phyloP scores from a whole-genome alignment of 1,140 invertebrate species.

The Galendromus occidentalis region DNA sequence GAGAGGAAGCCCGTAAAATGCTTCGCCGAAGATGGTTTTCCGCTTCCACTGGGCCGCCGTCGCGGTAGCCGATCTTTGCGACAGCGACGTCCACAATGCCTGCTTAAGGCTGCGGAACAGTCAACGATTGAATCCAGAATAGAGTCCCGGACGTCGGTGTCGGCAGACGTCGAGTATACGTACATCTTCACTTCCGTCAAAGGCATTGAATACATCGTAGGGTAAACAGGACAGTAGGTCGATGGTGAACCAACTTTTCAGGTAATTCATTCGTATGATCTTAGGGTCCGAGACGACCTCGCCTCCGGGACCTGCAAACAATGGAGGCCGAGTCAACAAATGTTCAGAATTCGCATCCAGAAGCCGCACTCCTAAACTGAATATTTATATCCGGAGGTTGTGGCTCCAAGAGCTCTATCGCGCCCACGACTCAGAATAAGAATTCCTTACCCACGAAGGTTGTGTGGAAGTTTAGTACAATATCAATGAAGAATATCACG shows the following conservation, averaged over 20 bases:
- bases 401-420: too few relatives aligned
- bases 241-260: slow-evolving; percentile 99
- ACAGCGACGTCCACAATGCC: too few relatives aligned
- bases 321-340: not conserved
- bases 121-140: not conserved
- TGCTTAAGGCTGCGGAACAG: not conserved
- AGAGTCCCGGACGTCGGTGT: too few relatives aligned
- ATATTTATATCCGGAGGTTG: too few relatives aligned
- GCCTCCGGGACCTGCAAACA: slow-evolving; percentile 55
- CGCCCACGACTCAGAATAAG: too few relatives aligned
- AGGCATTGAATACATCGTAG: slow-evolving; percentile 99
- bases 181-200: slow-evolving; percentile 95
- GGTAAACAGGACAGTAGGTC: slow-evolving; percentile 96
- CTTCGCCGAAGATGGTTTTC: too few relatives aligned
- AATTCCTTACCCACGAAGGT: slow-evolving; percentile 55
- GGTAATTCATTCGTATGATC: slow-evolving; percentile 92
- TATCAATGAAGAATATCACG: slow-evolving; percentile 99
- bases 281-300: slow-evolving; percentile 96
- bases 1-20: not conserved
- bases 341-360: too few relatives aligned
- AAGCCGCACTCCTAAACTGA: too few relatives aligned
- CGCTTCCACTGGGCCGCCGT: too few relatives aligned
- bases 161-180: slow-evolving; percentile 28
- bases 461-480: slow-evolving; percentile 99
- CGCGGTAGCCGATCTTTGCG: too few relatives aligned